Base-by-base conservation (phyloP, 2,888 invertebrate genomes). In the Apoderus coryli region DNA sequence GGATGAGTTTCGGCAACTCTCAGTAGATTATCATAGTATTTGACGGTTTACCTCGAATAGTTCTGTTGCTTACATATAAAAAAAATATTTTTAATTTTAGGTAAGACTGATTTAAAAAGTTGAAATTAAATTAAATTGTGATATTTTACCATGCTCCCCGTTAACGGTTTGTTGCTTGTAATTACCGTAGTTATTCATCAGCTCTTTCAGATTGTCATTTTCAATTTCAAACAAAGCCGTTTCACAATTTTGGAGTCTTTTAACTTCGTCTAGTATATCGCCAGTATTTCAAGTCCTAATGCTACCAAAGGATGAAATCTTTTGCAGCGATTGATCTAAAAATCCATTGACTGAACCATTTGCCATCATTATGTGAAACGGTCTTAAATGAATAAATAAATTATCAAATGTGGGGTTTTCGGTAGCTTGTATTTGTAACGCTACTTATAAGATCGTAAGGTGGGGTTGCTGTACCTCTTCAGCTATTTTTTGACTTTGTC, bases 31-130 rank as follows among this genome's bases (percentile, higher is more conserved):
- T 43, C 40, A 14, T 30, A 29, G 31, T 53, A 54, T 37, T 34
- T 38, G 4, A 49, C 43, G 7, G 44, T 32, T 41, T 47, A 54
- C 3, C 48, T 42, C 26, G 52, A 42, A 42, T 56, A 53, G 31
- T 54, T 55, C 32, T 30, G 48, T 13, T 54, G 50, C 37, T 53
- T 52, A 16, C 40, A 44, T 3, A 34, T 33, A 28, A 54, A 53
- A 42, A 53, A 53, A 11, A 53, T 32, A 38, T 46, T 44, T 2
- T 40, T 37, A 2, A 54, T 50, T 38, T 48, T 48, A 3, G 41
- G 36, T 23, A 53, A 33, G 25, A 42, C 32, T 10, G 40, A 41
- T 25, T 38, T 33, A 27, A 27, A 37, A 7, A 40, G 16, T 19
- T 47, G 33, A 29, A 52, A 37, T 32, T 15, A 27, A 16, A 27